phyloP scores from a whole-genome alignment of 1,140 invertebrate genomes.

The Rhyacophila brunnea region DNA sequence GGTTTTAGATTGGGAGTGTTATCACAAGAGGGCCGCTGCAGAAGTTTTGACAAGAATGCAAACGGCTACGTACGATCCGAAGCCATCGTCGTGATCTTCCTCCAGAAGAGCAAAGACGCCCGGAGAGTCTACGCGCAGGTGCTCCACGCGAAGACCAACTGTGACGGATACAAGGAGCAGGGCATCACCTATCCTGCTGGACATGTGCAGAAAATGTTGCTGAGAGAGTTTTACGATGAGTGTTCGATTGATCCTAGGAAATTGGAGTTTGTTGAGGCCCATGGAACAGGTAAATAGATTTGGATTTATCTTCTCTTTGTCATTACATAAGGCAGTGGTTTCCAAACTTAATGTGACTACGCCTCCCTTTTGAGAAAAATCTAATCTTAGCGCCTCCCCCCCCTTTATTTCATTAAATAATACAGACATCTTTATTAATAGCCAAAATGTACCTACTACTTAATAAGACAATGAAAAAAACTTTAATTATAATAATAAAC shows the following conservation, averaged over 20 bases:
- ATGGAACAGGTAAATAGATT: constrained; percentile 77
- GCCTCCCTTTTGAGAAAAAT: too few species aligned
- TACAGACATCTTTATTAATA: too few species aligned
- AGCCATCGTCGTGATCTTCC: constrained; percentile 71
- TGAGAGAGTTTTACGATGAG: constrained; percentile 86
- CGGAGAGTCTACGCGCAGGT: constrained; percentile 56
- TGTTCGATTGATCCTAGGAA: constrained; percentile 68
- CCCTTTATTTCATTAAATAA: too few species aligned
- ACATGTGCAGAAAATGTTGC: constrained; percentile 72
- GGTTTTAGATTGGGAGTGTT: constrained; percentile 76
- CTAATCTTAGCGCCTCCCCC: too few species aligned
- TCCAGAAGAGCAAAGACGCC: constrained; percentile 80
- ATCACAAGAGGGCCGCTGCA: constrained; percentile 81
- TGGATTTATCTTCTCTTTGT: too few species aligned
- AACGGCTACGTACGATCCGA: constrained; percentile 77
- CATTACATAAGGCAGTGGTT: too few species aligned
- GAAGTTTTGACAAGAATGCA: constrained; percentile 83
- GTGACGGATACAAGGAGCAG: constrained; percentile 85
- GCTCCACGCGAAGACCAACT: constrained; percentile 68
- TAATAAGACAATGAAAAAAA: too few species aligned
- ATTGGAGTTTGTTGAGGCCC: constrained; percentile 85
- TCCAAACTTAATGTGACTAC: too few species aligned
- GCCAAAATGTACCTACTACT: too few species aligned
- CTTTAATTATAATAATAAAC: too few species aligned
- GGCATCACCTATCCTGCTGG: constrained; percentile 92